Evolutionary conservation across 2,888 invertebrate species (phyloP), one percentile per base, ranked within the genome.

Genomic region (Agrotis exclamationis): DNA sequence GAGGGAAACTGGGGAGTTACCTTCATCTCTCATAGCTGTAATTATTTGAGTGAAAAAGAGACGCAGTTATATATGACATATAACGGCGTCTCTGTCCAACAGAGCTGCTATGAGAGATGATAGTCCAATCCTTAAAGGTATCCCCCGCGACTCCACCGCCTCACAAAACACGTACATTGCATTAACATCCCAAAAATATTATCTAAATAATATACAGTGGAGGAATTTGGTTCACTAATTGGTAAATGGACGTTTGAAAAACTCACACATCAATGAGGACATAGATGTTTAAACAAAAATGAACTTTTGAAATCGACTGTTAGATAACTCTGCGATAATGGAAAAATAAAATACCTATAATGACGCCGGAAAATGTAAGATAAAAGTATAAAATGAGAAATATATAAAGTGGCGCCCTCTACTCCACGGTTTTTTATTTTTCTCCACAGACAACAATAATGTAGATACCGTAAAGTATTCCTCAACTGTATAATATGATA

Each of bases 141-240:
- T 58, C 70, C 79, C 66, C 70, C 74, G 68, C 69, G 67, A 78
- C 70, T 80, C 79, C 79, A 81, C 76, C 74, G 74, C 76, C 45
- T 80, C 85, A 86, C 83, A 86, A 24, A 58, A 76, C 85, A 87
- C 86, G 87, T 84, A 89, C 88, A 90, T 91, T 91, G 92, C 92
- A 89, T 86, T 81, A 89, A 86, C 88, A 88, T 90, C 90, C 90
- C 91, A 89, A 86, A 84, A 89, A 89, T 89, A 92, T 86, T 71
- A 87, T 89, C 90, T 92, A 93, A 90, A 91, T 89, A 90, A 93
- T 94, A 95, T 94, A 95, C 95, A 95, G 95, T 93, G 92, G 95
- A 95, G 96, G 95, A 95, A 96, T 93, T 89, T 83, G 79, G 85
- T 88, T 81, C 86, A 90, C 90, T 93, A 91, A 93, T 90, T 89